Conservation (phyloP, 2,888 invertebrate genomes). For the Polydrusus tereticollis region DNA sequence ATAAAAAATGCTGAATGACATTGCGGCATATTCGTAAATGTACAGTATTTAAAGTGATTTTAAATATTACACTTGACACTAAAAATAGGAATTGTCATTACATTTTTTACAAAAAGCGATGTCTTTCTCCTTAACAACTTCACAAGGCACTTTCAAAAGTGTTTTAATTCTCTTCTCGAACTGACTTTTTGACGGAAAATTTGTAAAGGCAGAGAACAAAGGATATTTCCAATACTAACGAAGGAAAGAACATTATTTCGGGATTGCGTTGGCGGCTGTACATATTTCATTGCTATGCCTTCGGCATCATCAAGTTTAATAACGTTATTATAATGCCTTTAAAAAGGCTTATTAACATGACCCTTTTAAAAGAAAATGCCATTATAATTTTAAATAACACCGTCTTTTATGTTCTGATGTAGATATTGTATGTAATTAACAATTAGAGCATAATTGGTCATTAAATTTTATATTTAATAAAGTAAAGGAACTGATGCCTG, state of each 20-base stretch:
- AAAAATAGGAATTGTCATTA: too few relatives aligned
- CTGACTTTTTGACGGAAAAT: neutral
- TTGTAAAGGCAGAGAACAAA: neutral
- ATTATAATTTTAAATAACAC: slow-evolving; percentile 6
- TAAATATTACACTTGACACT: too few relatives aligned
- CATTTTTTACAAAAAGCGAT: neutral
- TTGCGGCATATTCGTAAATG: too few relatives aligned
- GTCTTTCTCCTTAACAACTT: neutral
- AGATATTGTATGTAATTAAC: slow-evolving; percentile 1
- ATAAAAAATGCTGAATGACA: too few relatives aligned
- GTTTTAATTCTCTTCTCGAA: neutral
- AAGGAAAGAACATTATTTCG: neutral
- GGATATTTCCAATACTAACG: neutral
- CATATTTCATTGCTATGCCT: neutral
- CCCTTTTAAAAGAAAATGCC: neutral
- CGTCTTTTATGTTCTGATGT: neutral
- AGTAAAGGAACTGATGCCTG: neutral
- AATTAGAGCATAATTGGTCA: neutral
- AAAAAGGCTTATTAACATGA: neutral
- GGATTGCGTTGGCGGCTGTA: neutral
- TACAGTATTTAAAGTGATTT: too few relatives aligned
- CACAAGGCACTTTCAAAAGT: neutral
- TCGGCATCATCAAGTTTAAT: neutral
- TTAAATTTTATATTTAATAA: neutral
- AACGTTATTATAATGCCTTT: neutral